Base-by-base conservation (phyloP, 37 sponge, comb jelly and placozoan species). In the Halichondria panicea region DNA sequence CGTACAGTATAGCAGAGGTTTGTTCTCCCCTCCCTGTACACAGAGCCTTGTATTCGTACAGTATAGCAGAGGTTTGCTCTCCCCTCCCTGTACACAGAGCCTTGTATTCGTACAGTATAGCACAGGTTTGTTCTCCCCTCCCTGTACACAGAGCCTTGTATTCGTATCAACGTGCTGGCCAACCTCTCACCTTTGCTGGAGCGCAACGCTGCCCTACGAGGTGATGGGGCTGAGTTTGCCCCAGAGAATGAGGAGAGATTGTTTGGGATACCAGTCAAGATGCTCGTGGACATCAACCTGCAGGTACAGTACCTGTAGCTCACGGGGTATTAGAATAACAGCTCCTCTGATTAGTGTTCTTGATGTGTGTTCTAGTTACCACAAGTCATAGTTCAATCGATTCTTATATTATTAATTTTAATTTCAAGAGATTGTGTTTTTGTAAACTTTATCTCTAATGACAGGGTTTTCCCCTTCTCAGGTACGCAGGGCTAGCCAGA, bases 401-500 rank as follows among this genome's bases (percentile, higher is more conserved):
- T 37, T 73, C 52, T 12, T 22, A 37, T 28, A 36, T 65, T 65
- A 32, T 28, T 30, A 15, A 36, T 65, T 22, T 65, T 6, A 32
- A 9, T 65, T 65, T 35, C 66, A 37, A 18, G 27, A 22, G 11
- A 48, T 48, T 11, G 15, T 18, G 52, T 18, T 48, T 48, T 48
- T 15, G 13, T 15, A 48, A 11, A 18, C 52, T 48, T 18, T 15
- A 48, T 11, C 52, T 18, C 15, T 48, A 18, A 18, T 48, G 15
- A 18, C 52, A 18, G 11, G 15, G 11, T 55, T 55, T 22, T 11
- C 33, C n/a, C 39, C 55, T 39, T 18, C 22, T 8, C 81, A 87
- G 87, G 87, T 87, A 5, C 75, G 87, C 6, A 80, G 77, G 38
- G 70, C 74, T 12, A 75, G 76, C 30, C 87, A 87, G 34, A 74